Evolutionary conservation across 2,113 vertebrate genomes (phyloP).

Genomic region (Turnix velox): DNA sequence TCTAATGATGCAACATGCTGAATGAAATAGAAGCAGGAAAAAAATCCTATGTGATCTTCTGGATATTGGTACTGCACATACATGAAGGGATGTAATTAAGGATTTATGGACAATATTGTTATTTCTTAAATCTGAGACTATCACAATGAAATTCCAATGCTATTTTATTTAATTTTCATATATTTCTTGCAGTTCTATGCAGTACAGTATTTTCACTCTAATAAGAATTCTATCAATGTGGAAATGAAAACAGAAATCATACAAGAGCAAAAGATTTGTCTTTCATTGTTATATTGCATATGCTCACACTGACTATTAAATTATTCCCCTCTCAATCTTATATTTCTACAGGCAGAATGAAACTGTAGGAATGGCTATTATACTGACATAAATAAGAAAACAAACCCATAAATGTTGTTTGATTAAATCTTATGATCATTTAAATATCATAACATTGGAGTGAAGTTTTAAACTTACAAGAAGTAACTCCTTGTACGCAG

Average conservation of each 20-base stretch:
- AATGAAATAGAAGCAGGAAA: neutral
- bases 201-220: neutral
- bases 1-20: constrained; percentile 74
- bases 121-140: neutral
- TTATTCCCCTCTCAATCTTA: neutral
- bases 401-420: neutral
- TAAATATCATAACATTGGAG: neutral
- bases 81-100: neutral
- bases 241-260: neutral
- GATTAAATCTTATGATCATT: neutral
- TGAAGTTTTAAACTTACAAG: neutral
- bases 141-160: neutral
- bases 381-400: neutral
- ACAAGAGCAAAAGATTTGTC: neutral
- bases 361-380: neutral
- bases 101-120: neutral
- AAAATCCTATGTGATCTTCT: neutral
- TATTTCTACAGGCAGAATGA: neutral
- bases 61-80: neutral
- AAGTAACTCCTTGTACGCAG: neutral
- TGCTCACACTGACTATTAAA: neutral
- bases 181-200: neutral
- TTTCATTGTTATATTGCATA: neutral
- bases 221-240: neutral
- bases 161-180: neutral